Conservation (phyloP, 2,797 vertebrate species). For the Poecilia velifera region DNA sequence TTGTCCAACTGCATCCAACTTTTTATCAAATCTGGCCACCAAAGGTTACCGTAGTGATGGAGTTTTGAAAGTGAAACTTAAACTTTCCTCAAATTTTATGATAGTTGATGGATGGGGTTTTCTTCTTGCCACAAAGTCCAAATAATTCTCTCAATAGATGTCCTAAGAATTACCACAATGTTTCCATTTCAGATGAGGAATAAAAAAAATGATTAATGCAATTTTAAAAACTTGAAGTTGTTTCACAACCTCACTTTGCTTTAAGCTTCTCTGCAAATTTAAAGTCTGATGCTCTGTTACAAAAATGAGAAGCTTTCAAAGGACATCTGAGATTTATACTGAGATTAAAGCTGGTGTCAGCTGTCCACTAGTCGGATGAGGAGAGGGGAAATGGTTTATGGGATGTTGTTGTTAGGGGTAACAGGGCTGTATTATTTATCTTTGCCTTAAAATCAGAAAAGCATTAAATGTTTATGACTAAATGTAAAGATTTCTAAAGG, state of each 20-base stretch:
- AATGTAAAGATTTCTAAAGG: background rate
- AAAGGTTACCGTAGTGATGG: background rate
- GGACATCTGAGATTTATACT: background rate
- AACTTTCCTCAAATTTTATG: background rate
- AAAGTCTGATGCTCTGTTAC: too few species aligned
- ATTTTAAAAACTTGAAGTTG: background rate
- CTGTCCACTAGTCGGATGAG: background rate
- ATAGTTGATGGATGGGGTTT: background rate
- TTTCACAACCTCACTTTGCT: too few species aligned
- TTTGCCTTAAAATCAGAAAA: background rate
- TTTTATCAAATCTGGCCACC: background rate
- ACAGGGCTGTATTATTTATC: background rate
- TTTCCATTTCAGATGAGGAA: background rate
- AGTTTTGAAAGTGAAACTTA: background rate
- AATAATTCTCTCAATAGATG: background rate
- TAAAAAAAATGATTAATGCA: background rate
- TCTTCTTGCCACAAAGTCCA: background rate
- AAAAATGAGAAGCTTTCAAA: too few species aligned
- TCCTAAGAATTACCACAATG: background rate
- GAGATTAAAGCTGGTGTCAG: background rate
- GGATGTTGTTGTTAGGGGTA: background rate
- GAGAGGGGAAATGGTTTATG: background rate
- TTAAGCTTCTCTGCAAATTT: too few species aligned
- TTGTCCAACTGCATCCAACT: background rate
- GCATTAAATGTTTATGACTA: background rate